phyloP scores from a whole-genome alignment of 2,888 invertebrate genomes.

The Lepetodrilus schrolli region DNA sequence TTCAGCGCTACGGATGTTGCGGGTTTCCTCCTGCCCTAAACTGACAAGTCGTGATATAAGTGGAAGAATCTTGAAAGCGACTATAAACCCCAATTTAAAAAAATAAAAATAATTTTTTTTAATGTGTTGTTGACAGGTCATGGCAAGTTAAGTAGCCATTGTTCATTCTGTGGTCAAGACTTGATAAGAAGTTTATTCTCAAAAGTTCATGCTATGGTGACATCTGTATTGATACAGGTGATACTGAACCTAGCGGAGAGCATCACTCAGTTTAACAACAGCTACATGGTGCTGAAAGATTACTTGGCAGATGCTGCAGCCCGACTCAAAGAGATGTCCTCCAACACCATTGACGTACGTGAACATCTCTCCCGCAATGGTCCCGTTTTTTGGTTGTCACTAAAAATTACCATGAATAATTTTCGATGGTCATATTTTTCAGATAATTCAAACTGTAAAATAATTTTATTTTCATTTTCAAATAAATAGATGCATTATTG shows the following conservation, averaged over 20 bases:
- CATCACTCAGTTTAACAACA: slow-evolving; percentile 57
- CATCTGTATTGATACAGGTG: too few species aligned
- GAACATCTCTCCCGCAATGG: not conserved
- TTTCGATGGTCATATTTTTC: not conserved
- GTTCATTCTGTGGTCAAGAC: too few species aligned
- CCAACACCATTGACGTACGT: slow-evolving; percentile 51
- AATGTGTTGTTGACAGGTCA: too few species aligned
- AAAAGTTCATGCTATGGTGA: not conserved
- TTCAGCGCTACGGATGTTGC: not conserved
- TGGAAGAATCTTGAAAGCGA: not conserved
- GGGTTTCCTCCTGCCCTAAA: too few species aligned
- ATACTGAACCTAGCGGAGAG: slow-evolving; percentile 49
- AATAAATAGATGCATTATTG: not conserved
- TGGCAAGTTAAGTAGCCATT: too few species aligned
- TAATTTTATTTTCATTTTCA: not conserved
- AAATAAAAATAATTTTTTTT: too few species aligned
- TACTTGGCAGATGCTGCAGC: slow-evolving; percentile 60
- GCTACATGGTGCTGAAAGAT: slow-evolving; percentile 65
- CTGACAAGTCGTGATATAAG: not conserved
- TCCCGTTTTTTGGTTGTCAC: not conserved
- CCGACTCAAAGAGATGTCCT: slow-evolving; percentile 48
- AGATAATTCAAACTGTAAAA: too few species aligned
- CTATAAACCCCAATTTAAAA: not conserved
- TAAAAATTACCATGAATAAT: not conserved
- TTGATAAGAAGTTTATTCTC: not conserved